Evolutionary conservation across 1,140 invertebrate genomes (phyloP), one percentile per base, ranked within the genome.

Genomic region (Drosophila nasuta): DNA sequence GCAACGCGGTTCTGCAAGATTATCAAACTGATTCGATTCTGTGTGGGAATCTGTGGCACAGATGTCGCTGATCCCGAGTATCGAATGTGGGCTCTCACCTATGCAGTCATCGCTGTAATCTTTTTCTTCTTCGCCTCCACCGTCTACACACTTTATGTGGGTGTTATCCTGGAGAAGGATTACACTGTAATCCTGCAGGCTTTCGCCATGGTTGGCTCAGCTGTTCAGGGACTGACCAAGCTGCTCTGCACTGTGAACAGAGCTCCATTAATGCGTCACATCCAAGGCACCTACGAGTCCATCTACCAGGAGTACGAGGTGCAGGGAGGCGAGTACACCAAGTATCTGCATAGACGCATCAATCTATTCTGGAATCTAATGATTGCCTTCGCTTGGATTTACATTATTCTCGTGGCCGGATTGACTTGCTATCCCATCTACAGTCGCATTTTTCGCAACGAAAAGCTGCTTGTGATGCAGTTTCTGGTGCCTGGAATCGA

Each of bases 61-160:
- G 86, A 89, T 59, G 49, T 89, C 3, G 30, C 76, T n/a, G 25
- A 72, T 69, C 85, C 77, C 0, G 59, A 82, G 7, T 89, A 67
- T 48, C 66, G 48, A 0, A 79, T 86, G 78, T 82, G 75, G 70
- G 49, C 52, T 51, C 43, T 82, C 8, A 89, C 81, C 1, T 89
- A 90, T 11, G 1, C 51, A 0, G 33, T 89, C 0, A 46, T 89
- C 0, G 11, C 3, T 0, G 43, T 75, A 1, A 64, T 76, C 17
- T 15, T 60, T 1, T 35, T 74, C 10, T 90, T 80, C 3, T 89
- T 64, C 0, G 56, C 15, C n/a, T 79, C 66, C 11, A 82, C 81
- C 5, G 25, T 46, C 0, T 90, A 90, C 41, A 90, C 86, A 0
- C 52, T 90, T 1, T 90, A 90, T 33, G 65, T 77, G 64, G 86